Percentiles rank a stretch among this genome's conserved stretches.
phyloP scores from a whole-genome alignment of 2,797 vertebrate species.

The Acanthurus tractus region DNA sequence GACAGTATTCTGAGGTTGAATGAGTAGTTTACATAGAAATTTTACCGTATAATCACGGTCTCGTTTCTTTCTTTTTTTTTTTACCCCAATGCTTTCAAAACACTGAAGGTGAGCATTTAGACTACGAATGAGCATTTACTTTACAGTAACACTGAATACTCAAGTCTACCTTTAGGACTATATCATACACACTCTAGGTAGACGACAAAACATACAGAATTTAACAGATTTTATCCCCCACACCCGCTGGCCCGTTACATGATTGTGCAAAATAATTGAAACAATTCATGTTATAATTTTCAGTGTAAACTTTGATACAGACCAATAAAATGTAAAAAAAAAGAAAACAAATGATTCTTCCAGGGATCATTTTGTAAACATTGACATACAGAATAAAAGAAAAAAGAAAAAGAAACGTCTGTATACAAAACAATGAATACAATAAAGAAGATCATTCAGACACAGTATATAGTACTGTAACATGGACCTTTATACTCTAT shows the following conservation, averaged over 20 bases:
- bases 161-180: slow-evolving; percentile 79
- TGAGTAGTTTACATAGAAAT: slow-evolving; percentile 66
- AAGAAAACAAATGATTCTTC: slow-evolving; percentile 47
- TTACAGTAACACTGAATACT: slow-evolving; percentile 84
- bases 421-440: slow-evolving; percentile 70
- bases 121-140: slow-evolving; percentile 80
- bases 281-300: slow-evolving; percentile 68
- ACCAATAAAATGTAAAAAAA: slow-evolving; percentile 47
- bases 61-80: slow-evolving; percentile 38
- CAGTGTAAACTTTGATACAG: slow-evolving; percentile 74
- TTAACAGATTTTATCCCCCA: slow-evolving; percentile 66
- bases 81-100: slow-evolving; percentile 64
- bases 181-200: slow-evolving; percentile 79
- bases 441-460: slow-evolving; percentile 51
- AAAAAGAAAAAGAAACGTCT: slow-evolving; percentile 45
- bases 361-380: slow-evolving; percentile 79
- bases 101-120: slow-evolving; percentile 74
- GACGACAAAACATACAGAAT: slow-evolving; percentile 77
- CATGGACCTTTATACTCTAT: slow-evolving; percentile 69
- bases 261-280: slow-evolving; percentile 83
- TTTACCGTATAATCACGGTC: slow-evolving; percentile 52
- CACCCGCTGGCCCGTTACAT: slow-evolving; percentile 66
- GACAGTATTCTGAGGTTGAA: slow-evolving; percentile 73
- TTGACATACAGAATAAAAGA: slow-evolving; percentile 60
- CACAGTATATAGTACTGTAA: slow-evolving; percentile 59